These are phyloP conservation scores for Platyscapa corneri DNA, from an alignment of 1,140 invertebrate species.

Conservation along the genomic window DNA sequence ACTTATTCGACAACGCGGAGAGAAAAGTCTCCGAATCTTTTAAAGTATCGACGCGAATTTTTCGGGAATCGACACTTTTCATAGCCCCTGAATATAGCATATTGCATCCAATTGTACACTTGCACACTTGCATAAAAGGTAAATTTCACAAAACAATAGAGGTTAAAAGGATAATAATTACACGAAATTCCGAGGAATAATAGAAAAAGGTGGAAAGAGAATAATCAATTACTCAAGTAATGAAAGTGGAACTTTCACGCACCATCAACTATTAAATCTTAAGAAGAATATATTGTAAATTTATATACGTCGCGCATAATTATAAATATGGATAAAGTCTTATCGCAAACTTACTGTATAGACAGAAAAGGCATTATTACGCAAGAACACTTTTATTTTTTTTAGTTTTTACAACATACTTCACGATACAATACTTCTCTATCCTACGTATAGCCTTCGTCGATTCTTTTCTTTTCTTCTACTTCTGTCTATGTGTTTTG, in stretches of 20 bases:
- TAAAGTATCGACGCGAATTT: neutral
- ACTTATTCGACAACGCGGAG: too few relatives aligned
- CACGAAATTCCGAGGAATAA: neutral
- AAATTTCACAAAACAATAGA: too few relatives aligned
- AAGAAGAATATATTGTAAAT: conserved; percentile 62
- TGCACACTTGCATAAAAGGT: neutral
- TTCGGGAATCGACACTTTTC: too few relatives aligned
- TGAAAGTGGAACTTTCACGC: conserved; percentile 58
- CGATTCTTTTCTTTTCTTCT: conserved; percentile 4
- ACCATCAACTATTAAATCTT: conserved; percentile 69
- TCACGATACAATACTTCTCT: conserved; percentile 38
- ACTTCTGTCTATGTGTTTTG: conserved; percentile 12
- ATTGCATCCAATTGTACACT: neutral
- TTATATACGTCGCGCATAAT: conserved; percentile 64
- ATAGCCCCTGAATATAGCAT: too few relatives aligned
- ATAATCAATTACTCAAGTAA: neutral
- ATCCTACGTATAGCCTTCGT: conserved; percentile 3
- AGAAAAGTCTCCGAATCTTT: neutral
- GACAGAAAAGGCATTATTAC: conserved; percentile 69
- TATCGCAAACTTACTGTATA: conserved; percentile 68
- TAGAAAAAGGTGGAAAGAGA: neutral
- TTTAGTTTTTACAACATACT: conserved; percentile 40
- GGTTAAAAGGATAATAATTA: too few relatives aligned
- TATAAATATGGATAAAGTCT: conserved; percentile 66
- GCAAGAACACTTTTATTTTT: conserved; percentile 61